Evolutionary conservation across 2,888 invertebrate genomes (phyloP).

Genomic region (Phorcus lineatus): DNA sequence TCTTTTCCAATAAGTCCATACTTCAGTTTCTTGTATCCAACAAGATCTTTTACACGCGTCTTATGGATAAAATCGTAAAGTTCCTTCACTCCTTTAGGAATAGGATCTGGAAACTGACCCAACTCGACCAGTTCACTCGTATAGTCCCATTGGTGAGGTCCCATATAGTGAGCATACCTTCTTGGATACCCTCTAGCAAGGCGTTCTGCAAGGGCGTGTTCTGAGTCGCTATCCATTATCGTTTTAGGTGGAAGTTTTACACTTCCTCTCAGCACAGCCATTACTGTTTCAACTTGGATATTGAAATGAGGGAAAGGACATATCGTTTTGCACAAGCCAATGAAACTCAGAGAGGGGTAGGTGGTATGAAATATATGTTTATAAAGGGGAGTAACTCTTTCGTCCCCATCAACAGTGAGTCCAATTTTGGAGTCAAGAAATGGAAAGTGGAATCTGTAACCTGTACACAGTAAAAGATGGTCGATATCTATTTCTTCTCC

Average conservation of each 20-base stretch:
- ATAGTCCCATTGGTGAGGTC: conserved; percentile 83
- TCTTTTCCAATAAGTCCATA: conserved; percentile 39
- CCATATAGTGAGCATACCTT: conserved; percentile 89
- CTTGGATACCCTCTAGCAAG: conserved; percentile 82
- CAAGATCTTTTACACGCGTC: conserved; percentile 40
- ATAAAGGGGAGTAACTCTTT: conserved; percentile 88
- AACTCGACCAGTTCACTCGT: conserved; percentile 82
- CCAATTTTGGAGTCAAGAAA: conserved; percentile 79
- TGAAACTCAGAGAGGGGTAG: conserved; percentile 87
- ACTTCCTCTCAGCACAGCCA: conserved; percentile 81
- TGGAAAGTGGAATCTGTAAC: conserved; percentile 86
- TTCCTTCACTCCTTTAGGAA: conserved; percentile 83
- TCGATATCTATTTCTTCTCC: conserved; percentile 81
- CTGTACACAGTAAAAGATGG: conserved; percentile 84
- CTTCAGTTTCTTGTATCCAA: conserved; percentile 48
- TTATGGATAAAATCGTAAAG: conserved; percentile 80
- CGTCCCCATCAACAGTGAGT: conserved; percentile 78
- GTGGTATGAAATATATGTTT: conserved; percentile 89
- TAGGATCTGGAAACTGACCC: conserved; percentile 79
- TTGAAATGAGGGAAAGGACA: conserved; percentile 89
- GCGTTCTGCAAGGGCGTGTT: conserved; percentile 80
- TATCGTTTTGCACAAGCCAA: conserved; percentile 88
- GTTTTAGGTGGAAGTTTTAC: conserved; percentile 80
- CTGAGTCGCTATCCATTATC: conserved; percentile 83
- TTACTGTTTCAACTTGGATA: conserved; percentile 32